A percentile compares a stretch with the other conserved stretches of the same genome.
phyloP scores from a whole-genome alignment of 2,113 vertebrate species.

The Microcebus griseorufus region DNA sequence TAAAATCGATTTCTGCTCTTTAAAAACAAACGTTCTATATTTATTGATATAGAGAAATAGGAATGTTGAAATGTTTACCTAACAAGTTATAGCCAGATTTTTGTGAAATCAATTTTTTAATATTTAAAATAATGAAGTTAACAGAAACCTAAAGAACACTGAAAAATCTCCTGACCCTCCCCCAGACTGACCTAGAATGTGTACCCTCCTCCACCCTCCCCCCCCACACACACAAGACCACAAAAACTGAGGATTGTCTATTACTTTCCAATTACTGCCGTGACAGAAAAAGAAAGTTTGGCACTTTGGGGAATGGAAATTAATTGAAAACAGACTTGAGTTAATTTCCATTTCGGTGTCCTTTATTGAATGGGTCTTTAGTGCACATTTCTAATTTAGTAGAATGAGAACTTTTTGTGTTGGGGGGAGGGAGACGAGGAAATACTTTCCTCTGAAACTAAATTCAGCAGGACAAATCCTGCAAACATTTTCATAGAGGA shows the following conservation, averaged over 20 bases:
- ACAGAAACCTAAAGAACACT: not conserved
- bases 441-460: constrained; percentile 52
- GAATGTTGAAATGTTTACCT: not conserved
- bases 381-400: constrained; percentile 82
- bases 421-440: constrained; percentile 38
- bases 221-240: constrained; percentile 16
- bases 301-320: constrained; percentile 74
- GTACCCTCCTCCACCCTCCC: not conserved
- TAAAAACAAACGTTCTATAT: constrained; percentile 23
- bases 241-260: constrained; percentile 52
- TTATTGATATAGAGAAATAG: not conserved
- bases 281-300: constrained; percentile 73
- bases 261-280: constrained; percentile 78
- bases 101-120: constrained; percentile 35
- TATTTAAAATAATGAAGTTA: constrained; percentile 1
- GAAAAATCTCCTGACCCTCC: constrained; percentile 24
- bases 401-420: constrained; percentile 63
- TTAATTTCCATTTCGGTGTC: constrained; percentile 82
- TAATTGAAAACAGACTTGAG: constrained; percentile 83
- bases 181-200: constrained; percentile 66
- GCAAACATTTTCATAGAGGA: not conserved
- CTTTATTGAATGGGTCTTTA: constrained; percentile 76
- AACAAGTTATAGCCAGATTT: not conserved
- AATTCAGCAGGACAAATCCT: constrained; percentile 47
- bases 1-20: constrained; percentile 15